A percentile compares a stretch with the other conserved stretches of the same genome.
phyloP scores from a whole-genome alignment of 2,888 invertebrate species.

The Dimorphilus gyrociliatus region DNA sequence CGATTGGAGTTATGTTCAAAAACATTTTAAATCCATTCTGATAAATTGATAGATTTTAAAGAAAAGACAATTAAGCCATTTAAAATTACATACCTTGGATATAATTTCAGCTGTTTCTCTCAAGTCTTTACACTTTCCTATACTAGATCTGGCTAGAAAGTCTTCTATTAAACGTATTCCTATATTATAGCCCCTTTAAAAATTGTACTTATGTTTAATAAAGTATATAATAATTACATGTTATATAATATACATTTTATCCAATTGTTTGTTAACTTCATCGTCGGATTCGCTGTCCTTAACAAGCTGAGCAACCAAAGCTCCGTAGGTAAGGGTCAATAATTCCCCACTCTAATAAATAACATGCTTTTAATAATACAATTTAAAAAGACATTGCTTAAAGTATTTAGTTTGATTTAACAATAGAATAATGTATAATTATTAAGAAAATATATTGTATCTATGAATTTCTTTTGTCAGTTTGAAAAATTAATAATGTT shows the following conservation, averaged over 20 bases:
- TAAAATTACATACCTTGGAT: conserved; percentile 26
- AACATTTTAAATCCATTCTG: conserved; percentile 57
- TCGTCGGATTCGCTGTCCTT: conserved; percentile 91
- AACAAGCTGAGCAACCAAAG: conserved; percentile 85
- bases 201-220: conserved; percentile 1
- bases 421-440: too few relatives aligned
- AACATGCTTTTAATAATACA: too few relatives aligned
- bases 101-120: conserved; percentile 75
- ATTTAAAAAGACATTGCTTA: too few relatives aligned
- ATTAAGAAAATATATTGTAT: too few relatives aligned
- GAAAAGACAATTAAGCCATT: conserved; percentile 1
- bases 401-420: too few relatives aligned
- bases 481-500: too few relatives aligned
- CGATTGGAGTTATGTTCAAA: conserved; percentile 74
- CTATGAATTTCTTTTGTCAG: too few relatives aligned
- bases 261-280: conserved; percentile 79
- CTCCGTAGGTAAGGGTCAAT: conserved; percentile 90
- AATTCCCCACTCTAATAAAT: conserved; percentile 69
- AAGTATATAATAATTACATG: conserved; percentile 3
- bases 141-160: conserved; percentile 68
- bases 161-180: conserved; percentile 94
- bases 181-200: conserved; percentile 75
- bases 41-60: conserved; percentile 2
- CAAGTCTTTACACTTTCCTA: conserved; percentile 79
- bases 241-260: conserved; percentile 28